Evolutionary conservation across 2,888 invertebrate species (phyloP).

Genomic region (Plutella xylostella): DNA sequence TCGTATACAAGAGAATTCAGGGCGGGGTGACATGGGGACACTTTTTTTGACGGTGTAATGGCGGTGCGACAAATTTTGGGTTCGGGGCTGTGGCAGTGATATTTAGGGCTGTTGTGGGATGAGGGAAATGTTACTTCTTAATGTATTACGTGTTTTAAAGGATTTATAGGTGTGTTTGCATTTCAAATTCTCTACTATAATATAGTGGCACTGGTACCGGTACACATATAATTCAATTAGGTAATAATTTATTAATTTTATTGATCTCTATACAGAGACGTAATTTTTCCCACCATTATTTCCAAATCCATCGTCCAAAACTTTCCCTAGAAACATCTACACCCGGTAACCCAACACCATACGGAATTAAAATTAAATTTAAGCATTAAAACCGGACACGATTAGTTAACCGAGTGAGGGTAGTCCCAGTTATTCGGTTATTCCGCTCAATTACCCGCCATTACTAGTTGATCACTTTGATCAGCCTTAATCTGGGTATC

Average conservation of each 20-base stretch:
- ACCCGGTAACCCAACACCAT: not conserved
- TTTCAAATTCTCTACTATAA: too few relatives aligned
- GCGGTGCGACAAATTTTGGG: not conserved
- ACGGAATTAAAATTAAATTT: slow-evolving; percentile 1
- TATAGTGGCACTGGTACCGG: too few relatives aligned
- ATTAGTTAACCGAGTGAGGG: not conserved
- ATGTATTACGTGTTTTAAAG: too few relatives aligned
- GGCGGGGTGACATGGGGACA: not conserved
- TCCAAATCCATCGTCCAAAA: too few relatives aligned
- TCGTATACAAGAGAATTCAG: not conserved
- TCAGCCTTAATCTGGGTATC: slow-evolving; percentile 11
- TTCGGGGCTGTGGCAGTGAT: not conserved
- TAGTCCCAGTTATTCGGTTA: slow-evolving; percentile 26
- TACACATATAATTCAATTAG: too few relatives aligned
- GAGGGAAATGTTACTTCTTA: too few relatives aligned
- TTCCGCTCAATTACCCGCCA: slow-evolving; percentile 55
- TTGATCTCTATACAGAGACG: not conserved
- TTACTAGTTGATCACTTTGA: slow-evolving; percentile 31
- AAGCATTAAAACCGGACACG: not conserved
- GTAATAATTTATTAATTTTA: too few relatives aligned
- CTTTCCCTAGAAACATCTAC: too few relatives aligned
- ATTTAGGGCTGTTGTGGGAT: too few relatives aligned
- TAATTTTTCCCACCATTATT: not conserved
- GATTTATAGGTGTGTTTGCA: too few relatives aligned
- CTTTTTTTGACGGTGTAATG: not conserved